Evolutionary conservation across 2,113 vertebrate genomes (phyloP).

Genomic region (Pterophyllum scalare): DNA sequence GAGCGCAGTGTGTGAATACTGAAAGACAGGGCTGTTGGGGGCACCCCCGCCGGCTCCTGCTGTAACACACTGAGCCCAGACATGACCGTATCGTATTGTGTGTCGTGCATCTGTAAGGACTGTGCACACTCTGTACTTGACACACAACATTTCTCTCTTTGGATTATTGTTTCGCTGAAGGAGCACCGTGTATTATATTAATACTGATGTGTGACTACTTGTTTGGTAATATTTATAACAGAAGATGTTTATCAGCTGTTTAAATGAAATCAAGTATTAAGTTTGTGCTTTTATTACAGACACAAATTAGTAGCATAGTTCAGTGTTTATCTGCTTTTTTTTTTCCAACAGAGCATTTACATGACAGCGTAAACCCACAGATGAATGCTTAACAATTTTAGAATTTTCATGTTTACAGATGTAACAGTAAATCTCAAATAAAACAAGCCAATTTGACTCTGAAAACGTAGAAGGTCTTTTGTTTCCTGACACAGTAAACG

Average conservation of each 20-base stretch:
- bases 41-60: neutral
- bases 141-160: slow-evolving; percentile 58
- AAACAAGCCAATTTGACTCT: slow-evolving; percentile 63
- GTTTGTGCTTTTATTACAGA: slow-evolving; percentile 74
- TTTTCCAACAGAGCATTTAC: slow-evolving; percentile 59
- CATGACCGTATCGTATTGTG: slow-evolving; percentile 55
- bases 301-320: slow-evolving; percentile 80
- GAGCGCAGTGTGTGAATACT: slow-evolving; percentile 37
- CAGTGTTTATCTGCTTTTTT: slow-evolving; percentile 72
- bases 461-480: slow-evolving; percentile 2
- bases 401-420: slow-evolving; percentile 79
- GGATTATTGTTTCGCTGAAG: slow-evolving; percentile 63
- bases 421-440: slow-evolving; percentile 77
- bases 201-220: slow-evolving; percentile 78
- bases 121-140: slow-evolving; percentile 65
- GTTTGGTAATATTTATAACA: slow-evolving; percentile 78
- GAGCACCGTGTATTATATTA: slow-evolving; percentile 80
- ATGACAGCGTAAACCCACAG: slow-evolving; percentile 49
- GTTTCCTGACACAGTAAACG: neutral
- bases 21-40: neutral
- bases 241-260: slow-evolving; percentile 67
- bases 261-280: slow-evolving; percentile 69
- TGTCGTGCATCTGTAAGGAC: slow-evolving; percentile 64
- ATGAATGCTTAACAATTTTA: slow-evolving; percentile 64
- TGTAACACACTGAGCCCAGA: slow-evolving; percentile 30